Evolutionary conservation across 2,888 invertebrate species (phyloP).

Genomic region (Resseliella maxima): DNA sequence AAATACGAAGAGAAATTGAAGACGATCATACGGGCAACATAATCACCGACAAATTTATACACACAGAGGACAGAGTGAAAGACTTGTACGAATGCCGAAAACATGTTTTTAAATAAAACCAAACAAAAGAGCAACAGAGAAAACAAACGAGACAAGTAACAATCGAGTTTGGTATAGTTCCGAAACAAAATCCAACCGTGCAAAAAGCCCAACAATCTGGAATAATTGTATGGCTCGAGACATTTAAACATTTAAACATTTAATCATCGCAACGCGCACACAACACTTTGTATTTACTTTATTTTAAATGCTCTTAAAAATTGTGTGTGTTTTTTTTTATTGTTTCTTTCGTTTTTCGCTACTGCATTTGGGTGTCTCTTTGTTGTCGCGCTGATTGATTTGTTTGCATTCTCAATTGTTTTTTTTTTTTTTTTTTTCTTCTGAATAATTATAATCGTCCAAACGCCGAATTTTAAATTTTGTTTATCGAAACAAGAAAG

Average conservation of each 20-base stretch:
- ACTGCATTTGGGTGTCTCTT: not conserved
- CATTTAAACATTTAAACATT: slow-evolving; percentile 27
- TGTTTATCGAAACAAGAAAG: too few relatives aligned
- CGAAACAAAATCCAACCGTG: not conserved
- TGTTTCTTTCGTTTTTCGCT: not conserved
- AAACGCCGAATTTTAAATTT: not conserved
- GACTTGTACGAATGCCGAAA: slow-evolving; percentile 5
- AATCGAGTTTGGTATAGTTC: slow-evolving; percentile 5
- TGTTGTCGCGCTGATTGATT: not conserved
- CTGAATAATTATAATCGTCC: not conserved
- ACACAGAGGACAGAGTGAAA: not conserved
- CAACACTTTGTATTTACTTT: not conserved
- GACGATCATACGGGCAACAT: slow-evolving; percentile 22
- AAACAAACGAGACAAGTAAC: too few relatives aligned
- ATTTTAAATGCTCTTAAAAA: not conserved
- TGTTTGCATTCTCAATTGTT: too few relatives aligned
- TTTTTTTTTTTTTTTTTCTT: too few relatives aligned
- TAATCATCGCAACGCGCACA: not conserved
- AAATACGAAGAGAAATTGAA: not conserved
- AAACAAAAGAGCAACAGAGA: too few relatives aligned
- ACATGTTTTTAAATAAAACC: not conserved
- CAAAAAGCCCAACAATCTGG: not conserved
- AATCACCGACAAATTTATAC: not conserved
- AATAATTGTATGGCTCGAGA: slow-evolving; percentile 12
- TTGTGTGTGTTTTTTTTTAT: not conserved